Conservation (phyloP, 1,140 invertebrate genomes). For the Uloborus diversus region DNA sequence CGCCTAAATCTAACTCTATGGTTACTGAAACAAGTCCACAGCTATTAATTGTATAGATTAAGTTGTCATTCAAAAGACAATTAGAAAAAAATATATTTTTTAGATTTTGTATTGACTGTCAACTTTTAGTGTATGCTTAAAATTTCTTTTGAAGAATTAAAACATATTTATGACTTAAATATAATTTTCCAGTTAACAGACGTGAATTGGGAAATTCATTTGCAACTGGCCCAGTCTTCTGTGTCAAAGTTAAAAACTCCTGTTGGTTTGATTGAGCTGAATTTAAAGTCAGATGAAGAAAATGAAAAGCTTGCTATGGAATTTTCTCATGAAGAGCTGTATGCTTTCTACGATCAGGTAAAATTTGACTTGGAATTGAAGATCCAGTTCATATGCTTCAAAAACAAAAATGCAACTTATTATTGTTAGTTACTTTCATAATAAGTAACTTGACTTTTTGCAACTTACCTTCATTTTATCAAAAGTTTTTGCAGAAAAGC, state of each 20-base stretch:
- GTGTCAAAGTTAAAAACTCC: constrained; percentile 38
- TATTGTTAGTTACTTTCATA: neutral
- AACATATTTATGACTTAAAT: neutral
- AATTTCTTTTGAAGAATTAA: no score
- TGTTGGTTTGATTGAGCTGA: constrained; percentile 33
- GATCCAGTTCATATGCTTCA: neutral
- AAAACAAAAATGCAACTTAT: neutral
- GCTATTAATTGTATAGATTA: no score
- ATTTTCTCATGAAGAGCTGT: constrained; percentile 50
- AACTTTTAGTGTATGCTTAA: no score
- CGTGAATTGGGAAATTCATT: constrained; percentile 46
- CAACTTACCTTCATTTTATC: neutral
- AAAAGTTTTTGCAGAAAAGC: neutral
- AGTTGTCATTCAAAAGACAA: no score
- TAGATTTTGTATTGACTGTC: no score
- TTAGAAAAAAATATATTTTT: no score
- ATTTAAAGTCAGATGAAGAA: constrained; percentile 1
- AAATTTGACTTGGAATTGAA: neutral
- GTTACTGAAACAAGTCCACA: no score
- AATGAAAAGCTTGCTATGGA: constrained; percentile 40
- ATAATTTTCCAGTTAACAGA: constrained; percentile 39
- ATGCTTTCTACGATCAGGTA: constrained; percentile 51
- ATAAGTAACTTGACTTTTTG: neutral
- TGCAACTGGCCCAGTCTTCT: constrained; percentile 38
- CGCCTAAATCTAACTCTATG: no score